Evolutionary conservation across 2,797 vertebrate genomes (phyloP).

Genomic region (Ctenosaura bakeri): DNA sequence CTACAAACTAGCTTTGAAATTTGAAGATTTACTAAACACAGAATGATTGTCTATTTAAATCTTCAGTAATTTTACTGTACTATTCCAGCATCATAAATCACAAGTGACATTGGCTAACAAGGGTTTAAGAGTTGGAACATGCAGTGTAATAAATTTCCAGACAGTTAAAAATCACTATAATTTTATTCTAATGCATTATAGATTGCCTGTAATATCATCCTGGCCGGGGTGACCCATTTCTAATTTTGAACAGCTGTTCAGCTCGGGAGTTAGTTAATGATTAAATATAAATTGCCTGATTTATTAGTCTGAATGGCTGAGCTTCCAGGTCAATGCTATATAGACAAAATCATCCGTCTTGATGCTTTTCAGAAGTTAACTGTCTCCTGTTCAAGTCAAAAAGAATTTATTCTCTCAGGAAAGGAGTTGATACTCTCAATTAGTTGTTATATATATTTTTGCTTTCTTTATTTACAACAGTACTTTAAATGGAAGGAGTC

Average conservation of each 20-base stretch:
- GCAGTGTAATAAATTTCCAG: constrained; percentile 97
- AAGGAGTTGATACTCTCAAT: constrained; percentile 77
- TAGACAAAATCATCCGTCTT: constrained; percentile 99
- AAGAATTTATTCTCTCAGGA: constrained; percentile 86
- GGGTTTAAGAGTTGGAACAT: constrained; percentile 94
- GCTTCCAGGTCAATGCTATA: constrained; percentile 99
- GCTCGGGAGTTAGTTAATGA: constrained; percentile 99
- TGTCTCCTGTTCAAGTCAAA: constrained; percentile 90
- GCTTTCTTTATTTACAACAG: constrained; percentile 55
- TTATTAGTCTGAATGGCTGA: constrained; percentile 99
- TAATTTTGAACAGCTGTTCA: constrained; percentile 99
- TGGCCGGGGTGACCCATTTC: constrained; percentile 97
- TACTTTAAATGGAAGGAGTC: constrained; percentile 30
- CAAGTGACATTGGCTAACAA: constrained; percentile 91
- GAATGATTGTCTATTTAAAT: constrained; percentile 93
- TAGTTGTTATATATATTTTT: constrained; percentile 75
- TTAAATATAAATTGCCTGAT: constrained; percentile 99
- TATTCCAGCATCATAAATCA: constrained; percentile 93
- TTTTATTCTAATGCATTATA: constrained; percentile 99
- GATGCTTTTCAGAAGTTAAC: constrained; percentile 94
- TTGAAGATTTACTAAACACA: constrained; percentile 89
- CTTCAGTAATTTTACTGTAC: constrained; percentile 92
- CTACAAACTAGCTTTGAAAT: constrained; percentile 87
- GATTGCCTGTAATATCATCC: constrained; percentile 99
- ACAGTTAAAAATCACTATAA: constrained; percentile 99